Base-by-base conservation (phyloP, 2,113 vertebrate species). In the Callospermophilus lateralis region DNA sequence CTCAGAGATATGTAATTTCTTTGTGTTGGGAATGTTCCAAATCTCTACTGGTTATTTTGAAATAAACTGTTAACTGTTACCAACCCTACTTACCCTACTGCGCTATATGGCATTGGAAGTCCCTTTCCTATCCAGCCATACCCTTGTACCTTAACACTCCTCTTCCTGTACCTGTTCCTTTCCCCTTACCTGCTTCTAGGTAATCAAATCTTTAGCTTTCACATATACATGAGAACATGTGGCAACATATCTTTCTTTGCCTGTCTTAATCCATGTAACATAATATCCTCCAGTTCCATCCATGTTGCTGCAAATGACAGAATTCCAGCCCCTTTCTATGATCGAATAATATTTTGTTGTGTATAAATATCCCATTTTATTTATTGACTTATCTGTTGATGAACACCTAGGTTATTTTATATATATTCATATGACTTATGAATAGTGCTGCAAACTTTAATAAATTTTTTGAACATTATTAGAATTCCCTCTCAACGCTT, bases 151-250 rank as follows among this genome's bases (percentile, higher is more conserved):
- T 10, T 58, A 26, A 48, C 15, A 42, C 24, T 12, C 51, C 9
- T 42, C 20, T 42, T 28, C 45, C 5, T 5, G 6, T 19, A 2
- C 3, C n/a, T 6, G 10, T 3, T 67, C 13, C 34, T 65, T 4
- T 10, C 55, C 15, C 28, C 30, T 26, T 53, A 15, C 15, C 4
- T 3, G 20, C 48, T 9, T 48, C 32, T 11, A 19, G 26, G 8
- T 24, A 73, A n/a, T 70, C 63, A 70, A 16, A 9, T 34, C 16
- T 77, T 24, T 3, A 22, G 19, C 37, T 58, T 42, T 51, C 70
- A 74, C 17, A 32, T 12, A n/a, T 13, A 39, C 34, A 72, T 20
- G 73, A 2, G 8, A 78, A 9, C 65, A 8, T 26, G 30, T 34
- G 26, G 20, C 22, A 12, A 68, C 42, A 45, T 42, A 28, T 28